These are phyloP conservation scores for Neodiprion virginianus DNA, from an alignment of 1,140 invertebrate species.

Conservation along the genomic window DNA sequence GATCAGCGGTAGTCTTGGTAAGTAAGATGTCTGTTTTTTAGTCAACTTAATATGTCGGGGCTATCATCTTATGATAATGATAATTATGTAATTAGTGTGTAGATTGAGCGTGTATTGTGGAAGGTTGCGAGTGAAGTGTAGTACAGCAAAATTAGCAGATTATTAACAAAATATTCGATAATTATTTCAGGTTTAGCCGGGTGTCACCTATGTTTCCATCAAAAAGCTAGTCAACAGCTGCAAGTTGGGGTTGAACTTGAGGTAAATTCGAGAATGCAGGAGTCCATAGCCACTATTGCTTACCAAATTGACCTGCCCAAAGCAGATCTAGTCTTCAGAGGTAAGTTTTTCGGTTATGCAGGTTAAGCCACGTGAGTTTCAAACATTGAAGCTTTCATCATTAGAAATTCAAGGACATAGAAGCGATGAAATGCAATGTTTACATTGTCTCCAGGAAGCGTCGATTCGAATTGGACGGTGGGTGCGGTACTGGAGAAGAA, in stretches of 20 bases:
- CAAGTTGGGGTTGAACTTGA: slow-evolving; percentile 86
- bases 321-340: slow-evolving; percentile 92
- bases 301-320: slow-evolving; percentile 98
- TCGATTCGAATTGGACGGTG: slow-evolving; percentile 96
- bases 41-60: too few species aligned
- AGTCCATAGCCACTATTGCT: slow-evolving; percentile 90
- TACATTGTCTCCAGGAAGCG: slow-evolving; percentile 70
- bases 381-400: background rate
- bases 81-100: too few species aligned
- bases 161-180: too few species aligned
- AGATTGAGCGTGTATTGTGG: too few species aligned
- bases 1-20: slow-evolving; percentile 53
- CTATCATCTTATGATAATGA: too few species aligned
- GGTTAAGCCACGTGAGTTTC: background rate
- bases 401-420: background rate
- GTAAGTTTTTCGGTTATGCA: slow-evolving; percentile 57
- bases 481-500: slow-evolving; percentile 95
- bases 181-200: slow-evolving; percentile 69
- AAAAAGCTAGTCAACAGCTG: slow-evolving; percentile 91
- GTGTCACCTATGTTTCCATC: slow-evolving; percentile 92
- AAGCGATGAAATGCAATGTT: background rate
- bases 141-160: too few species aligned
- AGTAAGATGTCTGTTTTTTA: background rate
- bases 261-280: slow-evolving; percentile 85
- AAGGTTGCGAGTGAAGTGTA: too few species aligned